Base-by-base conservation (phyloP, 2,888 invertebrate species). In the Ormyrus pomaceus region DNA sequence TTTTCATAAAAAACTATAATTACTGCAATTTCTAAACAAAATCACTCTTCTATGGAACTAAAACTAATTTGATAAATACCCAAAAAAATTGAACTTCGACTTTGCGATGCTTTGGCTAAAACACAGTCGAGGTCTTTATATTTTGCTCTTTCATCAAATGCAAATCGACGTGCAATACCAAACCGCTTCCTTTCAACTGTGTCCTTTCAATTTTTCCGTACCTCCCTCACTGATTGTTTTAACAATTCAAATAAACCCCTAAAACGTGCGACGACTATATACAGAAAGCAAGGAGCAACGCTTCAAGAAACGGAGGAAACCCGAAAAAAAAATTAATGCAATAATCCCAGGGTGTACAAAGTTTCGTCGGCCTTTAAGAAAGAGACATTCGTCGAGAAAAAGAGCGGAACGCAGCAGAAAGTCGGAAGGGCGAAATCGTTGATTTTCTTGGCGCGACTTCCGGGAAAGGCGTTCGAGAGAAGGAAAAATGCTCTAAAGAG, bases 391-490 rank as follows among this genome's bases (percentile, higher is more conserved):
- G 77, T 73, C 62, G 65, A 77, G 76, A 53, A 72, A 65, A 79
- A 73, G 34, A 34, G 34, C 58, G 69, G 45, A 61, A 70, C 69
- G 58, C 58, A 68, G 75, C 59, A 58, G 70, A 64, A 70, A 71
- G 74, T 81, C 71, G 75, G 75, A 73, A 82, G 50, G 71, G 74
- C 61, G 71, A 71, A 82, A 74, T 77, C 69, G 78, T 82, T 77
- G 80, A 80, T 82, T 82, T 80, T 80, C 80, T 80, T 82, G 78
- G 77, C 68, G 80, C 65, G 77, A 77, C 73, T 77, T 73, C 77
- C 74, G 71, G 70, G 66, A 82, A 74, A 73, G 72, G 51, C 78
- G 72, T 64, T 73, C 73, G 72, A 68, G 51, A 55, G 59, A 65
- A 68, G 53, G 58, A 65, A 64, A 77, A 64, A 65, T 34, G 55